Evolutionary conservation across 2,888 invertebrate genomes (phyloP), one percentile per base, ranked within the genome.

Genomic region (Hybos culiciformis): DNA sequence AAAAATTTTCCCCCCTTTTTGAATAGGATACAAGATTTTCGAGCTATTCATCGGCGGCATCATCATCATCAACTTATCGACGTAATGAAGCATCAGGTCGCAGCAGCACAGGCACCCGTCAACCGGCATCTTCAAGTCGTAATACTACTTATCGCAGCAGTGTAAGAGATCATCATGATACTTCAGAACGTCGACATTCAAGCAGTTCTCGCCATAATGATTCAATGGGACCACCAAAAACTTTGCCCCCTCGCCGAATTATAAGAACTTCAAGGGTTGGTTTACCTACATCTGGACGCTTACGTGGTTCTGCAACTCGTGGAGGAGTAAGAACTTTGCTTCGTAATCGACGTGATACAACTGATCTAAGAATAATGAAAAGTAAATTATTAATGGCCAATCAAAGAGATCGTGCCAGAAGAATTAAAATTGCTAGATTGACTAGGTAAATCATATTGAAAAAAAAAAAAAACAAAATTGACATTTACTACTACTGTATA

Each of bases 201-300:
- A 45, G 43, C 34, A 40, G 47, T 31, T 29, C 42, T 40, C 20
- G 19, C 8, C 19, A 18, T 9, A 53, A 53, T 40, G 53, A 54
- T 32, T 58, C 64, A 14, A 64, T 65, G 64, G 66, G 66, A 31
- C 65, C 64, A 44, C 65, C 65, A 48, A 66, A 62, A 50, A 58
- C 59, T 39, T 54, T 56, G 19, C 54, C 56, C 52, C 63, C 57
- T 43, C 57, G 62, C 49, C 62, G 62, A 53, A 57, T 60, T 47
- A 54, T 61, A 29, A 54, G 63, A 18, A 53, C 58, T 42, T 57
- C 61, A 24, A 63, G 65, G 46, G n/a, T n/a, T n/a, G 55, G 56
- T 49, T 53, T 58, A 48, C 40, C 46, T 23, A 47, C 50, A 20
- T 56, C 53, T 45, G n/a, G n/a, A n/a, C 60, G 63, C 45, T 52